phyloP scores from a whole-genome alignment of 2,888 invertebrate genomes.

The Chrysomela aeneicollis region DNA sequence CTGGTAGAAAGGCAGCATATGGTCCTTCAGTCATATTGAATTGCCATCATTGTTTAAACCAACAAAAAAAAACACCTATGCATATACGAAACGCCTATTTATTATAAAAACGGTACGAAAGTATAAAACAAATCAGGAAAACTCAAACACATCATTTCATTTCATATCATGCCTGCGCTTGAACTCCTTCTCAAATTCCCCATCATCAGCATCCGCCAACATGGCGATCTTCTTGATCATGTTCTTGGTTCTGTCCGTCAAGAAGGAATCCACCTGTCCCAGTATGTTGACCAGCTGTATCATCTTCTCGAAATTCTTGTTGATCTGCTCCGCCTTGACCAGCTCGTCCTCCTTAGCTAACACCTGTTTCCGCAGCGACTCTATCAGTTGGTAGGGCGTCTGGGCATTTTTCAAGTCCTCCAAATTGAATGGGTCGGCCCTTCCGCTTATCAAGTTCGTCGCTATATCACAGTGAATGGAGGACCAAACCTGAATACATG shows the following conservation, averaged over 20 bases:
- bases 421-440: conserved; percentile 29
- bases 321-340: conserved; percentile 58
- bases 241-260: conserved; percentile 60
- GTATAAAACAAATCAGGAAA: neutral
- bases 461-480: conserved; percentile 35
- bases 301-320: conserved; percentile 62
- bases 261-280: conserved; percentile 63
- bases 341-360: conserved; percentile 53
- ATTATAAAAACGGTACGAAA: neutral
- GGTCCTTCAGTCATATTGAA: too few species aligned
- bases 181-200: conserved; percentile 25
- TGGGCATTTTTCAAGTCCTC: conserved; percentile 24
- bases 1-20: too few species aligned
- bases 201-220: conserved; percentile 59
- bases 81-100: neutral
- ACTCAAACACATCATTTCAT: neutral
- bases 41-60: too few species aligned
- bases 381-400: conserved; percentile 44
- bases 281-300: conserved; percentile 63
- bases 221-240: conserved; percentile 61
- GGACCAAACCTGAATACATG: conserved; percentile 32
- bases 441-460: conserved; percentile 39
- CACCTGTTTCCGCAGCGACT: conserved; percentile 50
- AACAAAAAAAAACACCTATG: too few species aligned
- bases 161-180: neutral